A percentile compares a stretch with the other conserved stretches of the same genome.
These are phyloP conservation scores for Coregonus clupeaformis DNA, from an alignment of 2,113 vertebrate species.

Conservation along the genomic window DNA sequence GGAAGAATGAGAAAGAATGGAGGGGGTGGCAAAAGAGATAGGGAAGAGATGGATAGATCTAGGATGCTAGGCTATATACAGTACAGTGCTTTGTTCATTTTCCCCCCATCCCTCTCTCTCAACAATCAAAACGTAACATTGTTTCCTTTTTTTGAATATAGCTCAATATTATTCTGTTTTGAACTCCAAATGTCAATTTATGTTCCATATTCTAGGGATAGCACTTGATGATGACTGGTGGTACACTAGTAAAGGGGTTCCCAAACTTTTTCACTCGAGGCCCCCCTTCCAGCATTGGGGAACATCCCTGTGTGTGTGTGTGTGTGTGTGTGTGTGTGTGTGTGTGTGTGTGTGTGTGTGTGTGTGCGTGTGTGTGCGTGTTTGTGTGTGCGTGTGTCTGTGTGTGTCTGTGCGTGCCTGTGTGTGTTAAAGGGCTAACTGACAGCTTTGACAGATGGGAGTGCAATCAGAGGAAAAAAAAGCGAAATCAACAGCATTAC, in stretches of 20 bases:
- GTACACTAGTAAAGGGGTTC: too few relatives aligned
- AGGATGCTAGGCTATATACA: constrained; percentile 55
- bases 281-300: too few relatives aligned
- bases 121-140: constrained; percentile 71
- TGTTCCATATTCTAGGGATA: constrained; percentile 59
- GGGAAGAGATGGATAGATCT: constrained; percentile 59
- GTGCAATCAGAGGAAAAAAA: constrained; percentile 65
- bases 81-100: constrained; percentile 49
- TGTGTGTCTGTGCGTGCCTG: not conserved
- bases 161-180: constrained; percentile 79
- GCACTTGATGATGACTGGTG: not conserved
- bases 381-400: not conserved
- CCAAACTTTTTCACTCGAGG: too few relatives aligned
- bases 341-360: not conserved
- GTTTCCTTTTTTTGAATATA: too few relatives aligned
- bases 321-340: not conserved
- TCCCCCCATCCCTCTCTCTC: too few relatives aligned
- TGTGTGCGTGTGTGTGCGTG: not conserved
- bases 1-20: constrained; percentile 26
- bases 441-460: constrained; percentile 65
- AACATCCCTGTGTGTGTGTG: not conserved
- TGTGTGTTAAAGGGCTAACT: constrained; percentile 29
- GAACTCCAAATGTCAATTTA: constrained; percentile 56
- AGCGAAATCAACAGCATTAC: too few relatives aligned
- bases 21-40: constrained; percentile 44